Conservation (phyloP, 1,140 invertebrate species). For the Branchinecta lindahli region DNA sequence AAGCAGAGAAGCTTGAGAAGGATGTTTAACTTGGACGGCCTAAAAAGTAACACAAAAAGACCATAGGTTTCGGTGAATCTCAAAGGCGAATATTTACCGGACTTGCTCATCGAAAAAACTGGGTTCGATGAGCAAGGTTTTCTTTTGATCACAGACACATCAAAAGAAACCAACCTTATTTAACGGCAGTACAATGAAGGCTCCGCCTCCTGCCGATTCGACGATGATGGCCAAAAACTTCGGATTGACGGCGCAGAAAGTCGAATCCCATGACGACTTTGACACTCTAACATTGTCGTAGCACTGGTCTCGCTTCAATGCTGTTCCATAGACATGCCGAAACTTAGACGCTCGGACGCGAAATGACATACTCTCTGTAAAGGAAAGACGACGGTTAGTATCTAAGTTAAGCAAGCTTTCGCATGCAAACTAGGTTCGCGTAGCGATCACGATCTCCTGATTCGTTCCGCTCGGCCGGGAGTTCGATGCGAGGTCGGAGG, state of each 20-base stretch:
- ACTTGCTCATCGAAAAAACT: no score
- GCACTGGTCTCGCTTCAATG: conserved; percentile 91
- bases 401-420: no score
- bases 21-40: no score
- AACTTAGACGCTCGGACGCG: conserved; percentile 92
- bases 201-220: conserved; percentile 93
- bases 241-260: conserved; percentile 96
- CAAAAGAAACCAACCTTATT: conserved; percentile 58
- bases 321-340: conserved; percentile 94
- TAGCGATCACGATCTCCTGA: no score
- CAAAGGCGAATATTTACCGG: no score
- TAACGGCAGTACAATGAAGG: conserved; percentile 92
- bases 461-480: no score
- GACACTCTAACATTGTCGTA: conserved; percentile 98
- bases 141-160: conserved; percentile 6
- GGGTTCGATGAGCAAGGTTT: no score
- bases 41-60: no score
- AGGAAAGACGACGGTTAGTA: background rate
- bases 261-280: conserved; percentile 96
- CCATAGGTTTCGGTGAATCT: no score
- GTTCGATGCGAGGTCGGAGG: no score
- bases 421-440: no score
- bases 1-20: no score
- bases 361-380: conserved; percentile 58
- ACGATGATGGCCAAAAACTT: conserved; percentile 99